Percentiles rank a stretch among this genome's conserved stretches.
phyloP scores from a whole-genome alignment of 2,113 vertebrate genomes.

The Oxyura jamaicensis region DNA sequence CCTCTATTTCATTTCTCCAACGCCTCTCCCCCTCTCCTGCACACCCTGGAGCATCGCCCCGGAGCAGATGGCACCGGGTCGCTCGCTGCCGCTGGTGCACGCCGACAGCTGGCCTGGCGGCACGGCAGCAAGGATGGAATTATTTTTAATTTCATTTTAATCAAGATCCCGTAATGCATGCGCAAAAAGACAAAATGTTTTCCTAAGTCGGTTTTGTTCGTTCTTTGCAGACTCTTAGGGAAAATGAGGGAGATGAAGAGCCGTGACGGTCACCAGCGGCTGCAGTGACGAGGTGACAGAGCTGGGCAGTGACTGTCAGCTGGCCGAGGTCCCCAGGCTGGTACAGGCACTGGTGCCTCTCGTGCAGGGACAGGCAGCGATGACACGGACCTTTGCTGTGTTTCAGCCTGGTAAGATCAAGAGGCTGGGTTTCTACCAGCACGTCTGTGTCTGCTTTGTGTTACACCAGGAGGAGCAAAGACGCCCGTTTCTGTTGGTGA shows the following conservation, averaged over 20 bases:
- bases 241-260: background rate
- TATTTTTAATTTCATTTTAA: slow-evolving; percentile 43
- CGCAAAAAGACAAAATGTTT: slow-evolving; percentile 41
- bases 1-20: background rate
- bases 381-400: background rate
- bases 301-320: background rate
- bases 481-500: background rate
- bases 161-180: background rate
- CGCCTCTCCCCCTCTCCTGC: background rate
- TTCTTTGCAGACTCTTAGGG: background rate
- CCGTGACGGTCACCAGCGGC: fast-evolving
- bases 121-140: slow-evolving; percentile 34
- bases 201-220: background rate
- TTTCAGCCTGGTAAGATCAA: too few species aligned
- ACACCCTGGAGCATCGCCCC: background rate
- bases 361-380: background rate
- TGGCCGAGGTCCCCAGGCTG: background rate
- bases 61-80: slow-evolving; percentile 47
- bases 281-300: background rate
- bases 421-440: background rate
- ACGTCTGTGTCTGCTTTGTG: background rate
- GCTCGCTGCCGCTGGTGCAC: background rate
- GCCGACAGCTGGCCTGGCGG: slow-evolving; percentile 30
- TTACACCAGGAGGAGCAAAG: too few species aligned
- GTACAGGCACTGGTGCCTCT: background rate